phyloP scores from a whole-genome alignment of 2,797 vertebrate genomes.

The Mergus octosetaceus region DNA sequence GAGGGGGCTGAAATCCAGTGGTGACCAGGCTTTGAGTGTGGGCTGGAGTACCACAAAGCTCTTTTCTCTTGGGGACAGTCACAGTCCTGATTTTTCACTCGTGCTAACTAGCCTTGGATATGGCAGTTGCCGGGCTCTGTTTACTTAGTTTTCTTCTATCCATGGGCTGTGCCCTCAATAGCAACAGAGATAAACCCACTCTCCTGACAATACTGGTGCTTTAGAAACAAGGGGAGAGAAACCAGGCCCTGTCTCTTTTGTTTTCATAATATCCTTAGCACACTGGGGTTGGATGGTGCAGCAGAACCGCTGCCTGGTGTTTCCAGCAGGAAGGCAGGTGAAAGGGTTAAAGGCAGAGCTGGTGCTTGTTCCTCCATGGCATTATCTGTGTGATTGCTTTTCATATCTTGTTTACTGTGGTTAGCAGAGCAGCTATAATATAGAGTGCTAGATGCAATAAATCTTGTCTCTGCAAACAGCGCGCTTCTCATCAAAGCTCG shows the following conservation, averaged over 20 bases:
- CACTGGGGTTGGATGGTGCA: background rate
- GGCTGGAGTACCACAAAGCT: background rate
- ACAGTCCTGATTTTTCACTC: background rate
- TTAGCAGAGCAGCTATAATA: constrained; percentile 70
- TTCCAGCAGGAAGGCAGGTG: background rate
- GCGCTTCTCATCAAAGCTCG: constrained; percentile 49
- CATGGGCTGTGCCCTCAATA: background rate
- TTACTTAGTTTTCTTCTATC: background rate
- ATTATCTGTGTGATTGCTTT: constrained; percentile 75
- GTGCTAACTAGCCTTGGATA: background rate
- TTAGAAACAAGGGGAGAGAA: background rate
- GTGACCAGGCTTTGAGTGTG: background rate
- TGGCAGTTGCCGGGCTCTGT: background rate
- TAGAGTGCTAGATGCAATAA: constrained; percentile 69
- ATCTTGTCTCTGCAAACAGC: constrained; percentile 56
- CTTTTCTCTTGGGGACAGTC: background rate
- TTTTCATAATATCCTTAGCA: background rate
- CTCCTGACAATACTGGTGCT: background rate
- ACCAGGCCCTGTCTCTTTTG: background rate
- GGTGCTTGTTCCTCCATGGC: constrained; percentile 13
- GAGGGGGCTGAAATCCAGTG: background rate
- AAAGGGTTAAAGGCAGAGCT: constrained; percentile 60
- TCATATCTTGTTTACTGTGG: constrained; percentile 73
- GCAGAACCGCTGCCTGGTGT: accelerated
- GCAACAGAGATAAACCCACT: background rate